These are phyloP conservation scores for Aphidius colemani DNA, from an alignment of 2,888 invertebrate species.

Conservation along the genomic window DNA sequence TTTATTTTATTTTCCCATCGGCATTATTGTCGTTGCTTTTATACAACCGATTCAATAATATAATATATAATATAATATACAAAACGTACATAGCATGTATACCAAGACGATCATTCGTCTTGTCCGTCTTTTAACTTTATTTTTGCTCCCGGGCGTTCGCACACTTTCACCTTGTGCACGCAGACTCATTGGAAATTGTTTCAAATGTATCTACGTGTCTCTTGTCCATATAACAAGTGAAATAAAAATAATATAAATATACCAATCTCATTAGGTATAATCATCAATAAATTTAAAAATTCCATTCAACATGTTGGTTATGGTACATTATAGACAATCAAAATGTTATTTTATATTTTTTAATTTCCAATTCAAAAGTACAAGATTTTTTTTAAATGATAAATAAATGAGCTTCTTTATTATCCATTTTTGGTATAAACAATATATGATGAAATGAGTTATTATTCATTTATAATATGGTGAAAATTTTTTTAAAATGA, in stretches of 20 bases:
- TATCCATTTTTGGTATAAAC: constrained; percentile 1
- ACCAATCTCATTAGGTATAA: too few species aligned
- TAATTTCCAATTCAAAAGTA: too few species aligned
- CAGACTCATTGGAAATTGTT: constrained; percentile 16
- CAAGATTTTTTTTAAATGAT: too few species aligned
- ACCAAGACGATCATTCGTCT: not conserved
- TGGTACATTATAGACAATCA: too few species aligned
- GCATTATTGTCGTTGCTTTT: constrained; percentile 38
- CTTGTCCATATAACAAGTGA: too few species aligned
- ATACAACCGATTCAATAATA: not conserved
- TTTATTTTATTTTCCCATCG: constrained; percentile 45
- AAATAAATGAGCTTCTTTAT: too few species aligned
- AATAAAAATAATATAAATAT: too few species aligned
- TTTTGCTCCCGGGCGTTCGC: constrained; percentile 42
- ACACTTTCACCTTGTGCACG: constrained; percentile 50
- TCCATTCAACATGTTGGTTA: too few species aligned
- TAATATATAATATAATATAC: not conserved
- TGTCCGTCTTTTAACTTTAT: not conserved
- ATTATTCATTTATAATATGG: not conserved
- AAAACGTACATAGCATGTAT: not conserved
- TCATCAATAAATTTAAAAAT: too few species aligned
- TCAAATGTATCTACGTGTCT: too few species aligned
- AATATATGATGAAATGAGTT: not conserved
- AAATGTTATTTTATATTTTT: too few species aligned
- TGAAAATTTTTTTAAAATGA: not conserved